phyloP scores from a whole-genome alignment of 2,113 vertebrate species.

The Chrysemys picta region DNA sequence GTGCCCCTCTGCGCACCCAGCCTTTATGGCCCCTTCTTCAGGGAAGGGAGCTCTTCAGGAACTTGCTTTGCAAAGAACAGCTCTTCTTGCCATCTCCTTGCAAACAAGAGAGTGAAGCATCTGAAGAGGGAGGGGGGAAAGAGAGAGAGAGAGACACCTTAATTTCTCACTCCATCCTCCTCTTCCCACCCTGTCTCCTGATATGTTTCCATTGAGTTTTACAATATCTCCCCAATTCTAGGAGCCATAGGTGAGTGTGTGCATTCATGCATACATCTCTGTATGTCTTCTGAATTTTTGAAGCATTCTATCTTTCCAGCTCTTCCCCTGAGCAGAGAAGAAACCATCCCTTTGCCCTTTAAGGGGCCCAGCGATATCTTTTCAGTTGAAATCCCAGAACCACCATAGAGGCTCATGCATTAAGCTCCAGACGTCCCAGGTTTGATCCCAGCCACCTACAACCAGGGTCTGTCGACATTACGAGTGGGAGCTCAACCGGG shows the following conservation, averaged over 20 bases:
- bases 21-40: background rate
- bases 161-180: background rate
- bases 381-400: no score
- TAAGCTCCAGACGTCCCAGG: no score
- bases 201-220: background rate
- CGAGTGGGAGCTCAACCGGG: no score
- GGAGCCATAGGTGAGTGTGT: rapidly evolving
- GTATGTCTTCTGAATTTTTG: background rate
- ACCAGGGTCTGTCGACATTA: no score
- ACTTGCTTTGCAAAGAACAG: background rate
- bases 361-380: background rate
- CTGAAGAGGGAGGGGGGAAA: background rate
- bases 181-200: background rate
- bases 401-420: no score
- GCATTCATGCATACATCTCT: background rate
- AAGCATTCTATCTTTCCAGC: background rate
- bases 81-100: background rate
- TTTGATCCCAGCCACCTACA: no score
- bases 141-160: background rate
- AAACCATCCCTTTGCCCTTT: background rate
- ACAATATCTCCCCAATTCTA: background rate
- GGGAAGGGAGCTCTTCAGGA: background rate
- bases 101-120: background rate
- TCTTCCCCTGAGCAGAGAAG: background rate
- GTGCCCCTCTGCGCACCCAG: background rate